A percentile compares a stretch with the other conserved stretches of the same genome.
Conservation (phyloP, 2,113 vertebrate genomes). For the Eulemur macaco region DNA sequence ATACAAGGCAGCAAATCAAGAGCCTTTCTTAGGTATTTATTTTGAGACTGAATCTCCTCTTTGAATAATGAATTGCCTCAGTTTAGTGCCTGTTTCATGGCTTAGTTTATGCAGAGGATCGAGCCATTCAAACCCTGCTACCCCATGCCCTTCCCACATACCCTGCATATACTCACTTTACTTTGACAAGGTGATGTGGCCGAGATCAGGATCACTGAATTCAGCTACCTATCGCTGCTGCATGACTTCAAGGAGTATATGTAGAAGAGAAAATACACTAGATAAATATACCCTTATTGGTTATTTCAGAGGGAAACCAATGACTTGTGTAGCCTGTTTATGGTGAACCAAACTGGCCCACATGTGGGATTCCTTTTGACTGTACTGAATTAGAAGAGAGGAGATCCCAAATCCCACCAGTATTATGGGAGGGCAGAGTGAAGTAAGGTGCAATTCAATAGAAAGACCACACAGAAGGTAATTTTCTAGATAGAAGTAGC, state of each 20-base stretch:
- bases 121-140: background rate
- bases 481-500: background rate
- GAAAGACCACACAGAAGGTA: background rate
- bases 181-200: background rate
- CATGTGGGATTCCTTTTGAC: background rate
- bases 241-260: background rate
- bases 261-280: background rate
- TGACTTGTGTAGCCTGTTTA: background rate
- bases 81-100: background rate
- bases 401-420: background rate
- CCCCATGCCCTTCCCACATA: background rate
- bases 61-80: background rate
- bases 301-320: background rate
- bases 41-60: background rate
- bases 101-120: background rate
- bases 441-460: background rate
- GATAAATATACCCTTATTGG: background rate
- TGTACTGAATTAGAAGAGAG: background rate
- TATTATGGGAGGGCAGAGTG: background rate
- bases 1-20: background rate
- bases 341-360: background rate
- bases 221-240: background rate
- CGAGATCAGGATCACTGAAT: background rate
- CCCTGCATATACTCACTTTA: background rate
- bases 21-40: background rate